phyloP scores from a whole-genome alignment of 2,888 invertebrate genomes.

The Drosophila aldrichi region DNA sequence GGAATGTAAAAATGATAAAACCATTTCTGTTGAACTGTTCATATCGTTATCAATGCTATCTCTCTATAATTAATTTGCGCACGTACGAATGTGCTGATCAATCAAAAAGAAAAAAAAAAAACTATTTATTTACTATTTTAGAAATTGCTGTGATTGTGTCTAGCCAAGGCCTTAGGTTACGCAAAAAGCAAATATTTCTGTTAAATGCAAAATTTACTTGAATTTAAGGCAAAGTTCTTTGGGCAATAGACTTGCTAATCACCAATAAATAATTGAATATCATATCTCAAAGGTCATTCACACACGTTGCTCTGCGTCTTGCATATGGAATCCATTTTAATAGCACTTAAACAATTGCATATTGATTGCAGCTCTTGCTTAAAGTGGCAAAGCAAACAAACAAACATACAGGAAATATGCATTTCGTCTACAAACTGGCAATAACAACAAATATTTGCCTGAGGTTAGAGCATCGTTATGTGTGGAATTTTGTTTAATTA shows the following conservation, averaged over 20 bases:
- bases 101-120: conserved; percentile 3
- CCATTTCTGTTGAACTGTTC: not conserved
- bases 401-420: not conserved
- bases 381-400: conserved; percentile 18
- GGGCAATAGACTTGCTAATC: conserved; percentile 10
- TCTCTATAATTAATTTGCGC: conserved; percentile 15
- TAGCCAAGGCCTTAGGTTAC: not conserved
- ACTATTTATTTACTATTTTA: conserved; percentile 4
- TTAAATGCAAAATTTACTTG: not conserved
- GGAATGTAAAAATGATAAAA: conserved; percentile 9
- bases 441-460: conserved; percentile 27
- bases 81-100: not conserved
- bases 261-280: conserved; percentile 10
- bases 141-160: not conserved
- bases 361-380: conserved; percentile 23
- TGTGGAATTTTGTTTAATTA: conserved; percentile 50
- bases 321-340: conserved; percentile 5
- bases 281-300: conserved; percentile 20
- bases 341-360: conserved; percentile 22
- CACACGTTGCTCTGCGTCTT: conserved; percentile 1
- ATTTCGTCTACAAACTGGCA: conserved; percentile 4
- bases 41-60: conserved; percentile 2
- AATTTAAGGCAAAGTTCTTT: not conserved
- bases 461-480: conserved; percentile 31
- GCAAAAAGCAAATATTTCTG: not conserved